Conservation (phyloP, 2,888 invertebrate species). For the Tribolium freemani region DNA sequence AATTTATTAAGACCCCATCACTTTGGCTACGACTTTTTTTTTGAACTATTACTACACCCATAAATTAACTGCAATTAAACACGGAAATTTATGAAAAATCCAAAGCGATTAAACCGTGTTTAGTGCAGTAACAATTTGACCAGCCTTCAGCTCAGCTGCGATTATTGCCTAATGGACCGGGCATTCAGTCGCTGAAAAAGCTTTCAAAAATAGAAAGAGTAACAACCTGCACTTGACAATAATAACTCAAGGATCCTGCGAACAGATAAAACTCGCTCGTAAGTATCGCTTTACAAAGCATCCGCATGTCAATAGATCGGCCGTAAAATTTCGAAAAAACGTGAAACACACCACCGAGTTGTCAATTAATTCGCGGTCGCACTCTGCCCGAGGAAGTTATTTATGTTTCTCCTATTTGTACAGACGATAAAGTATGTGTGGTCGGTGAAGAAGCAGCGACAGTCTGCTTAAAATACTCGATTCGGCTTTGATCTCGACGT, state of each 20-base stretch:
- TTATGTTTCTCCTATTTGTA: conserved; percentile 41
- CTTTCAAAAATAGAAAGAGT: conserved; percentile 34
- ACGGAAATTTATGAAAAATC: too few species aligned
- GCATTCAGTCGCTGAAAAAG: conserved; percentile 5
- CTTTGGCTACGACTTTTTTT: too few species aligned
- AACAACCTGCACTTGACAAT: conserved; percentile 42
- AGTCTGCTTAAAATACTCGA: conserved; percentile 31
- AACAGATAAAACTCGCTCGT: conserved; percentile 17
- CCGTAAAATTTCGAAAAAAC: conserved; percentile 12
- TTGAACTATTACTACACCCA: too few species aligned
- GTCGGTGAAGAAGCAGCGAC: conserved; percentile 17
- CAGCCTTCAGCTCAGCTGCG: background rate
- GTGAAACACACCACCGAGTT: background rate
- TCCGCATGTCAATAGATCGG: background rate
- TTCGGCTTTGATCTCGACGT: conserved; percentile 24
- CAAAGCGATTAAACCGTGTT: background rate
- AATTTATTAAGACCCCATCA: too few species aligned
- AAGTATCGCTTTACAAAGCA: background rate
- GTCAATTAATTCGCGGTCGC: conserved; percentile 24
- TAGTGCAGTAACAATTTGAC: background rate
- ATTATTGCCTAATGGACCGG: conserved; percentile 19
- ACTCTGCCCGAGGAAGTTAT: conserved; percentile 32
- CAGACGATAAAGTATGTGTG: conserved; percentile 40
- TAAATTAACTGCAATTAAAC: too few species aligned
- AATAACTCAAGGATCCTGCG: conserved; percentile 27